phyloP scores from a whole-genome alignment of 1,140 invertebrate species.

The Hyphantria cunea region DNA sequence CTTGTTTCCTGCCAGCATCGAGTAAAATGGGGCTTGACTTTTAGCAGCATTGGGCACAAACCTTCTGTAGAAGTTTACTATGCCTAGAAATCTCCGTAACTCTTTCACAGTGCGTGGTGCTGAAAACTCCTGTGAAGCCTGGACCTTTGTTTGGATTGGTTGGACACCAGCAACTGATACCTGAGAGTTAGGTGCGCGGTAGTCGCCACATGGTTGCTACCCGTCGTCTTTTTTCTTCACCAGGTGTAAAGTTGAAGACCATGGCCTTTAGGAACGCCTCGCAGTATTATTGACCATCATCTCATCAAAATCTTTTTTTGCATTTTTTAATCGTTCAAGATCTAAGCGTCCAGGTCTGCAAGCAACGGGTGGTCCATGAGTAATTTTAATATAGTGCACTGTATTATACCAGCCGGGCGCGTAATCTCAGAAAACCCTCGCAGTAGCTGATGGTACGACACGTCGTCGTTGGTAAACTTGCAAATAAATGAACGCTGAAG shows the following conservation, averaged over 20 bases:
- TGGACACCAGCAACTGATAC: not conserved
- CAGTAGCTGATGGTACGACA: not conserved
- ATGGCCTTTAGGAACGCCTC: not conserved
- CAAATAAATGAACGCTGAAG: not conserved
- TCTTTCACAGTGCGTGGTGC: not conserved
- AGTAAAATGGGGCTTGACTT: not conserved
- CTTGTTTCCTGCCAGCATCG: not conserved
- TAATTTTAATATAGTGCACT: not conserved
- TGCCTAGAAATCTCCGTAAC: not conserved
- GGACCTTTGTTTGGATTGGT: not conserved
- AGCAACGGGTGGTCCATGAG: not conserved
- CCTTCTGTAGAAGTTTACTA: not conserved
- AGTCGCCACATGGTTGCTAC: not conserved
- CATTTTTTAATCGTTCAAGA: not conserved
- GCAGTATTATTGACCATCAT: not conserved
- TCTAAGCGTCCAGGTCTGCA: not conserved
- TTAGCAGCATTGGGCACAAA: not conserved
- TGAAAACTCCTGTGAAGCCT: not conserved
- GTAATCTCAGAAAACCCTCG: not conserved
- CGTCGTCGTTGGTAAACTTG: constrained; percentile 6
- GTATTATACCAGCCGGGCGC: not conserved
- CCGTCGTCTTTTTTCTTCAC: not conserved
- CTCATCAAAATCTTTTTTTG: not conserved
- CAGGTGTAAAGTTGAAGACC: not conserved
- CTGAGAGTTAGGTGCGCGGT: not conserved